phyloP scores from a whole-genome alignment of 92 coral and sea anemone genomes.

The Anthopleura xanthogrammica region DNA sequence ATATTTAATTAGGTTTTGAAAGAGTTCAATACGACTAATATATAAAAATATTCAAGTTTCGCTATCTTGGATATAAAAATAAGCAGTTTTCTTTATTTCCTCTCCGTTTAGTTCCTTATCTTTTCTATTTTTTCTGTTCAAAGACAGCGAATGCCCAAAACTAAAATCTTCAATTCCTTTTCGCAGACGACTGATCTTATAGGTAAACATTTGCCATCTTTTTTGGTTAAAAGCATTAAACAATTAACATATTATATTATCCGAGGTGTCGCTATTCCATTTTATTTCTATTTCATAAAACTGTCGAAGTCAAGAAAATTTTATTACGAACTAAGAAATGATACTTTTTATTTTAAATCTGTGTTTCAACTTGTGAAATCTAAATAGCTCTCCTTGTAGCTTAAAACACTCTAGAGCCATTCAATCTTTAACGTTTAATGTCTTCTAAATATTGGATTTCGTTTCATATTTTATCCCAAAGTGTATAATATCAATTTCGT shows the following conservation, averaged over 20 bases:
- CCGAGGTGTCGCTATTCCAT: neutral
- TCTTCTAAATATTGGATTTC: neutral
- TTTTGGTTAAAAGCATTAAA: neutral
- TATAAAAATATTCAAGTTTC: too few relatives aligned
- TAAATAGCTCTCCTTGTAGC: too few relatives aligned
- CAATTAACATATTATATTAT: slow-evolving; percentile 1
- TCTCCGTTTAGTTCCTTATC: neutral
- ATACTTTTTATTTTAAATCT: too few relatives aligned
- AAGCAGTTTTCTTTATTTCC: too few relatives aligned
- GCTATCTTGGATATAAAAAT: neutral
- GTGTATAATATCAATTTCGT: neutral
- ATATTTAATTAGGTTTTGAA: neutral
- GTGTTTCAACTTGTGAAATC: too few relatives aligned
- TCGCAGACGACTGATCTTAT: neutral
- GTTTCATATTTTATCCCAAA: neutral
- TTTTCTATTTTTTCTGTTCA: neutral
- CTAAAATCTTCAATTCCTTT: neutral
- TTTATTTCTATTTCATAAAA: neutral
- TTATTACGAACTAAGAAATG: too few relatives aligned
- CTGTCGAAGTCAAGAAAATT: neutral
- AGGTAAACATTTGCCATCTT: neutral
- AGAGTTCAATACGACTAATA: neutral
- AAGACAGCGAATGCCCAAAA: too few relatives aligned
- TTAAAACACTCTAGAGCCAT: too few relatives aligned
- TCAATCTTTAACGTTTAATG: neutral